Conservation (phyloP, 2,113 vertebrate genomes). For the Arvicanthis niloticus region DNA sequence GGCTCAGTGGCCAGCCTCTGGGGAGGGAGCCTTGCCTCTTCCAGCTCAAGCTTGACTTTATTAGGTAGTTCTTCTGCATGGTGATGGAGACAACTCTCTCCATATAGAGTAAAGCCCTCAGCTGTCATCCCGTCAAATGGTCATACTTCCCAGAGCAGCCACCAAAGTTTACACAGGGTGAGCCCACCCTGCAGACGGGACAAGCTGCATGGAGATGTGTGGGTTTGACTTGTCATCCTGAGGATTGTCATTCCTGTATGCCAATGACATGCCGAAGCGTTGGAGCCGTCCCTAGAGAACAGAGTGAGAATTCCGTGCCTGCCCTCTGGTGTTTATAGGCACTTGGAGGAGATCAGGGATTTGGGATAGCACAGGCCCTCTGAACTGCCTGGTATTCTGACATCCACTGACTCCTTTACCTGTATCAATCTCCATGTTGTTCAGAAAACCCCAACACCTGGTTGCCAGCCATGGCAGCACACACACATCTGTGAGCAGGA, state of each 20-base stretch:
- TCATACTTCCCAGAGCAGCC: too few relatives aligned
- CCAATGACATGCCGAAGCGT: not conserved
- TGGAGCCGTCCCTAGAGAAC: not conserved
- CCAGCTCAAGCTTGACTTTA: not conserved
- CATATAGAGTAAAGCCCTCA: not conserved
- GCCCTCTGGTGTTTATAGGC: not conserved
- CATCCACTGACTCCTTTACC: not conserved
- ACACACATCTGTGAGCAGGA: not conserved
- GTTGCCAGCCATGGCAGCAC: not conserved
- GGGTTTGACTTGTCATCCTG: not conserved
- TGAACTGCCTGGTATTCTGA: not conserved
- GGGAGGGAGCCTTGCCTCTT: not conserved
- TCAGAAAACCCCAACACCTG: rapidly evolving
- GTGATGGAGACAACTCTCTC: not conserved
- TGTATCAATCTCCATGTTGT: not conserved
- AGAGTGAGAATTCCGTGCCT: not conserved
- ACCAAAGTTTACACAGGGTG: not conserved
- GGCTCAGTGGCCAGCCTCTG: not conserved
- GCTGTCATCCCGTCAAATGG: not conserved
- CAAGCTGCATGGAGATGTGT: not conserved
- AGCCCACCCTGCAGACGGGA: not conserved
- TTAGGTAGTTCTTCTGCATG: too few relatives aligned
- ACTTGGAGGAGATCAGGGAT: not conserved
- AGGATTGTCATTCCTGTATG: too few relatives aligned
- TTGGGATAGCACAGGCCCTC: not conserved